Base-by-base conservation (phyloP, 2,797 vertebrate species). In the Hippoglossus hippoglossus region DNA sequence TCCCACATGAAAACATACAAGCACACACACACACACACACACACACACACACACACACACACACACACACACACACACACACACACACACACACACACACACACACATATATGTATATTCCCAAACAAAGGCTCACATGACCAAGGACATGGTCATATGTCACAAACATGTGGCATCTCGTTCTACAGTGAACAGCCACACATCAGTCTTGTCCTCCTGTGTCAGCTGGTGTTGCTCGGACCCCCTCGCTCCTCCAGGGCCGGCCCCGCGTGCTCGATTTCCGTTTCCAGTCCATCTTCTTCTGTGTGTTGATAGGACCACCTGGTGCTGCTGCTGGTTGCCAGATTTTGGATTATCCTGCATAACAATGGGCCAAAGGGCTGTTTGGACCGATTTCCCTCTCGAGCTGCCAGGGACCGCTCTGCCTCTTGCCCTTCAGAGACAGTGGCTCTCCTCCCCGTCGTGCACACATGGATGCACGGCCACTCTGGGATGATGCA, bases 351-450 rank as follows among this genome's bases (percentile, higher is more conserved):
- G 83, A 89, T 91, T 88, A 91, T 89, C 80, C 81, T 63, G 59
- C 76, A 65, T 75, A 85, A 92, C 86, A 90, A 89, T 86, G 64
- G 66, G 81, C 87, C 87, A 89, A 85, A 84, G 75, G 67, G 81
- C 70, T 63, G 83, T 80, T 88, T 89, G 86, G 86, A 88, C 64
- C 63, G 6, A 46, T 58, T 85, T 80, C 67, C 73, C 63, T 80
- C 70, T 59, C 0, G 11, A 62, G 71, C 61, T 89, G 79, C 86
- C 83, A 85, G 79, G 65, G 68, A 63, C 65, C 5, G 52, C 77
- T 82, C 76, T 81, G 77, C 82, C 83, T 82, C 80, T 87, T 86
- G 89, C 87, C 89, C 87, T 89, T 88, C 73, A 86, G 83, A 89
- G 84, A 86, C 82, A 49, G 71, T 28, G 71, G 41, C 77, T 59